These are phyloP conservation scores for Leptinotarsa texana DNA, from an alignment of 1,140 invertebrate species.

Conservation along the genomic window DNA sequence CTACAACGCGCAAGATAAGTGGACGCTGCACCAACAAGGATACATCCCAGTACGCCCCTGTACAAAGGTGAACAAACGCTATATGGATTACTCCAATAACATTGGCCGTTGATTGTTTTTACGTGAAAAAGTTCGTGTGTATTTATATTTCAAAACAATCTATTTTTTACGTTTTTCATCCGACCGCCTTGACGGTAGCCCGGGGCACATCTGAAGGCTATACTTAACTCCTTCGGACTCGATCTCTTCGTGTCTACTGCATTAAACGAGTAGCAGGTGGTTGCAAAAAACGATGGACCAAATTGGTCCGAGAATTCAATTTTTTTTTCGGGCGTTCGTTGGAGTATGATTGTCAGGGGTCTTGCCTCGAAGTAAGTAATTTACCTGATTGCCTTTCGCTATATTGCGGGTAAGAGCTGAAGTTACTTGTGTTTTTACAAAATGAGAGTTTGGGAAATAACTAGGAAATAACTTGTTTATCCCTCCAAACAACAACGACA, in stretches of 20 bases:
- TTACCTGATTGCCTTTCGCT: too few species aligned
- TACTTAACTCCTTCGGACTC: conserved; percentile 14
- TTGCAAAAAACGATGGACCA: conserved; percentile 10
- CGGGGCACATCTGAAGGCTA: conserved; percentile 13
- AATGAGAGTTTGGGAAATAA: too few species aligned
- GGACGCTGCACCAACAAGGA: too few species aligned
- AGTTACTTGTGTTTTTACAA: too few species aligned
- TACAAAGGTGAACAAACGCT: conserved; percentile 13
- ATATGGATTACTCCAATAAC: conserved; percentile 11
- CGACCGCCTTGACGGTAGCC: conserved; percentile 13
- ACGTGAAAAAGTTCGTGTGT: conserved; percentile 20
- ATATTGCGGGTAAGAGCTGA: too few species aligned
- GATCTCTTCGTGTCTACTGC: conserved; percentile 1
- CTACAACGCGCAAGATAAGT: too few species aligned
- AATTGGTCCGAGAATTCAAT: neutral
- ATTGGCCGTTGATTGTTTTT: conserved; percentile 9
- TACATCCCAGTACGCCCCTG: neutral
- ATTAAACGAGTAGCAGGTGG: conserved; percentile 7
- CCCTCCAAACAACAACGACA: too few species aligned
- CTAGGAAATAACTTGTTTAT: too few species aligned
- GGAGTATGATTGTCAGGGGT: too few species aligned
- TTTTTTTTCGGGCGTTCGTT: neutral
- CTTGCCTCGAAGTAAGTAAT: too few species aligned
- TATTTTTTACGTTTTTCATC: neutral
- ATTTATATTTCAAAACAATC: conserved; percentile 16